These are phyloP conservation scores for Stomatorhinus walkeri DNA, from an alignment of 2,797 vertebrate species.

Conservation along the genomic window DNA sequence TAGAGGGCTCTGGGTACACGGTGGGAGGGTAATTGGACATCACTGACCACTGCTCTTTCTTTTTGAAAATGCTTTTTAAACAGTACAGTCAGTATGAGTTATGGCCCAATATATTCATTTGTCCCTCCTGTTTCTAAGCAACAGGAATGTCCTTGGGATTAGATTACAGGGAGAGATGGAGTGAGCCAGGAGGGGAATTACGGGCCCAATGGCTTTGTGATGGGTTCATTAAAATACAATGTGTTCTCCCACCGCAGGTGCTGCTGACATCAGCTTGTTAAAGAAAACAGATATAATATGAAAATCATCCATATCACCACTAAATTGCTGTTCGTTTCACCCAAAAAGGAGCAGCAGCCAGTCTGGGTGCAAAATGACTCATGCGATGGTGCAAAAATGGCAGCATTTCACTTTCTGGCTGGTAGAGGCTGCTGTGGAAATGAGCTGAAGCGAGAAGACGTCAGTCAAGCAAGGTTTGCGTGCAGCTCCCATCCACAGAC, in stretches of 20 bases:
- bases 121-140: slow-evolving; percentile 22
- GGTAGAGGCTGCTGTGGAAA: not conserved
- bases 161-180: slow-evolving; percentile 36
- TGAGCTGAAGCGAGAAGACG: not conserved
- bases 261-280: not conserved
- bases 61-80: slow-evolving; percentile 3
- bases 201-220: not conserved
- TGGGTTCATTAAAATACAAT: slow-evolving; percentile 6
- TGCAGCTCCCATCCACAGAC: not conserved
- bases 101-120: slow-evolving; percentile 31
- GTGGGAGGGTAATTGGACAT: not conserved
- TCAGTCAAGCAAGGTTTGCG: not conserved
- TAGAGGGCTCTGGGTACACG: not conserved
- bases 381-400: not conserved
- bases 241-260: not conserved
- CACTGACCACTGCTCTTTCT: not conserved
- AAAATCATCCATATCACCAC: not conserved
- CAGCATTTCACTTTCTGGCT: not conserved
- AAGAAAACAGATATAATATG: not conserved
- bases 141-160: not conserved
- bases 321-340: not conserved
- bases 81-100: slow-evolving; percentile 25
- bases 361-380: slow-evolving; percentile 11
- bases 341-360: not conserved
- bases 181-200: slow-evolving; percentile 19